Base-by-base conservation (phyloP, 2,113 vertebrate genomes). In the Gavialis gangeticus region DNA sequence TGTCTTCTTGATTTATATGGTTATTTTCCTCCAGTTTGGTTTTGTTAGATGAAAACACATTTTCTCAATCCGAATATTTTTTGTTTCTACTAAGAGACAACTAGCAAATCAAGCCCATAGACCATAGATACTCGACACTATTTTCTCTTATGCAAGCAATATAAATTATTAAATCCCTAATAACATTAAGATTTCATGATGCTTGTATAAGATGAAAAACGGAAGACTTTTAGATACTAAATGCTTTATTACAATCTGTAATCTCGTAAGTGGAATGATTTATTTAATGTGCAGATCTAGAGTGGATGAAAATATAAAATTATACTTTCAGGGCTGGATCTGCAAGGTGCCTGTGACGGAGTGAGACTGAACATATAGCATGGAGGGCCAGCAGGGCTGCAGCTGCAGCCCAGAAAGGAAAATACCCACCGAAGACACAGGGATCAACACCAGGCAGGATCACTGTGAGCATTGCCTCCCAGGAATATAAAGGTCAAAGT, bases 131-230 rank as follows among this genome's bases (percentile, higher is more conserved):
- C 54, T 85, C 89, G 60, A 22, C 87, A 66, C 19, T 67, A 85
- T 64, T 81, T 95, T 63, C 24, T 60, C 55, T 80, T 79, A 95
- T 79, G 67, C 46, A 91, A 95, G 73, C 57, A 89, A 64, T 24
- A 95, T 95, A 27, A 91, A 96, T 96, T 96, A 94, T 97, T 97
- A 95, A 97, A 85, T 79, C 55, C 58, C 59, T 94, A 91, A 95
- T 92, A 93, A 69, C 55, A 94, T 95, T 87, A 96, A 95, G 66
- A 94, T 91, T 93, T 80, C 79, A 97, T 94, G 77, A 96, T 82
- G 55, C 77, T 95, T 96, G 25, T 58, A 69, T 25, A 88, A 95
- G 87, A 92, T 78, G 60, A 92, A 82, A 58, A 83, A 91, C 27
- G 73, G 62, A 82, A 88, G 59, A 73, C 69, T 87, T 96, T 91